These are phyloP conservation scores for Varecia variegata DNA, from an alignment of 2,797 vertebrate genomes.

Conservation along the genomic window DNA sequence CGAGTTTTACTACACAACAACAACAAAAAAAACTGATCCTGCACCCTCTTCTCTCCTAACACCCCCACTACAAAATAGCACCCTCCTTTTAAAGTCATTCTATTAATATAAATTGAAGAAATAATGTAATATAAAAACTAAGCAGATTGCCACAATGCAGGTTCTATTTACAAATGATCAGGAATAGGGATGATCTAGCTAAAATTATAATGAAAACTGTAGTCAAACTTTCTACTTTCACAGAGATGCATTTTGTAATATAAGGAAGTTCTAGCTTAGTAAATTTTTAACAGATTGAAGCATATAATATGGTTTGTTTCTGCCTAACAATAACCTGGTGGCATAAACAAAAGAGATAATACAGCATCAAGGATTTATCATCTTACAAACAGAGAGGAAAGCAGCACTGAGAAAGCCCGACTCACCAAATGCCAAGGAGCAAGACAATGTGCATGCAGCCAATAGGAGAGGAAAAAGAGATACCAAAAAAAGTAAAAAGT, in stretches of 20 bases:
- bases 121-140: conserved; percentile 17
- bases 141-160: not conserved
- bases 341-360: not conserved
- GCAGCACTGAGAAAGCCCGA: not conserved
- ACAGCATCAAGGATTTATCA: not conserved
- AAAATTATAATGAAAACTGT: conserved; percentile 41
- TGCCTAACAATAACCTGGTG: not conserved
- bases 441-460: not conserved
- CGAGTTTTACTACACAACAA: not conserved
- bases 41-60: not conserved
- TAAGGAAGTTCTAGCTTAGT: conserved; percentile 12
- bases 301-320: conserved; percentile 9
- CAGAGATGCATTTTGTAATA: not conserved
- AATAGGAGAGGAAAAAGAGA: not conserved
- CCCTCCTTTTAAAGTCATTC: not conserved
- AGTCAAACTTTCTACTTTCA: conserved; percentile 18
- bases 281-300: conserved; percentile 33
- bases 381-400: conserved; percentile 23
- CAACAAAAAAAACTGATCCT: not conserved
- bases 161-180: not conserved
- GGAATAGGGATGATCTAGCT: not conserved
- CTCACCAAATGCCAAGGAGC: not conserved
- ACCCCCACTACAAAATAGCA: not conserved
- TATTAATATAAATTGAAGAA: conserved; percentile 38
- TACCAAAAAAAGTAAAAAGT: not conserved